Percentiles rank a stretch among this genome's conserved stretches.
phyloP scores from a whole-genome alignment of 1,140 invertebrate genomes.

The Hormaphis cornu region DNA sequence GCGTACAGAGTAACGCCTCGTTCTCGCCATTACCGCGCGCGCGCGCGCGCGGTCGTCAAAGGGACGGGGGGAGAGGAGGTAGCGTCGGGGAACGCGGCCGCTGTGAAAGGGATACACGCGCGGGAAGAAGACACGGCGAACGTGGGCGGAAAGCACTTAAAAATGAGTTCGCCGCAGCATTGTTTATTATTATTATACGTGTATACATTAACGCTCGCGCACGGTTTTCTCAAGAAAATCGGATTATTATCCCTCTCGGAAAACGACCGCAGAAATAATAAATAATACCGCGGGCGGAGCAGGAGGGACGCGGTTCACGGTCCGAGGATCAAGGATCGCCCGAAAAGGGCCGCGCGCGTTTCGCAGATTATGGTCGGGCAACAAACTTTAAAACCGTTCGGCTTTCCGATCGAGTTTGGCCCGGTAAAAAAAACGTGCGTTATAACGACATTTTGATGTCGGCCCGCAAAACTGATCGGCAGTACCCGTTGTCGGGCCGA shows the following conservation, averaged over 20 bases:
- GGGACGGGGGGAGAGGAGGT: not conserved
- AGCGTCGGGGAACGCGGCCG: not conserved
- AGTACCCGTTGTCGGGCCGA: too few relatives aligned
- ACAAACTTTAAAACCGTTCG: slow-evolving; percentile 30
- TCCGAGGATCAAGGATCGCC: slow-evolving; percentile 29
- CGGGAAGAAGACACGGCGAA: slow-evolving; percentile 17
- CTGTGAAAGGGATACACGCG: not conserved
- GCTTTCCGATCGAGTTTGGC: too few relatives aligned
- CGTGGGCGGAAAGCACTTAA: slow-evolving; percentile 31
- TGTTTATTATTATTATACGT: slow-evolving; percentile 30
- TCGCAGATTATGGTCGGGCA: slow-evolving; percentile 21
- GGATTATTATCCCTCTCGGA: slow-evolving; percentile 29
- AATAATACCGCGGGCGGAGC: slow-evolving; percentile 8
- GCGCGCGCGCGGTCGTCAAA: slow-evolving; percentile 16
- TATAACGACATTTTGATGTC: too few relatives aligned
- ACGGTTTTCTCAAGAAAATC: slow-evolving; percentile 31
- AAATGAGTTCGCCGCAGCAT: slow-evolving; percentile 29
- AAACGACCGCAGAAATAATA: slow-evolving; percentile 30
- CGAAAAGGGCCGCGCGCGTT: not conserved
- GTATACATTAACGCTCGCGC: too few relatives aligned
- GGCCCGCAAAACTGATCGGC: too few relatives aligned
- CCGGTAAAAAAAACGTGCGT: too few relatives aligned
- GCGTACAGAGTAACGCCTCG: not conserved
- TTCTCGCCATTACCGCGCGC: slow-evolving; percentile 19
- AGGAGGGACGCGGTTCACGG: too few relatives aligned